Base-by-base conservation (phyloP, 2,888 invertebrate species). In the Lithophane socia region DNA sequence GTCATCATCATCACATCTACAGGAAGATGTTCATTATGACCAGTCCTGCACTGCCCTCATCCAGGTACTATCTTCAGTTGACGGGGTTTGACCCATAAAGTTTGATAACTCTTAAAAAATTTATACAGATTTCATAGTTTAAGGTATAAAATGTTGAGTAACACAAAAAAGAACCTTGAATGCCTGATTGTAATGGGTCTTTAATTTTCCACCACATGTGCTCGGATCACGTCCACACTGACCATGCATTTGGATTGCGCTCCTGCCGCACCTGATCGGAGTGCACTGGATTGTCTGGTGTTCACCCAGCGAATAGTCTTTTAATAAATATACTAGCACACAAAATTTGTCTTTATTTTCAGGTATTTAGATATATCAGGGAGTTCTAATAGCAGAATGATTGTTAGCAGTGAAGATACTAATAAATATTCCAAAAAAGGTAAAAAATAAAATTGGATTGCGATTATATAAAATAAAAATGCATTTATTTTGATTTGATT, bases 321-420 rank as follows among this genome's bases (percentile, higher is more conserved):
- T n/a, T 13, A 47, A 8, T 18, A 24, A 13, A 21, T 13, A 7
- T 16, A 5, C 24, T 18, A 18, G 16, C 0, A 18, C 0, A 42
- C 60, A 63, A 12, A 37, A 37, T 5, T 37, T 4, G 37, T 69
- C 0, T 10, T 12, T 44, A 58, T 29, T 86, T 82, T 12, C 75
- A 86, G 86, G 64, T 75, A 77, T 78, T 58, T 66, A 42, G 73
- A 82, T 61, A 21, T 74, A 7, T 85, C 83, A n/a, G 83, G 73
- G 52, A 72, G 73, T 72, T 81, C 83, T 54, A 73, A 68, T 29
- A 73, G 73, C 42, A 65, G 52, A 47, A 81, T 77, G 24, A 77
- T 58, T 85, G 73, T 73, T n/a, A 72, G 56, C 18, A 77, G 49
- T 60, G 85, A 83, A 69, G 77, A 82, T 42, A 12, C 54, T 9